Evolutionary conservation across 1,140 invertebrate species (phyloP).

Genomic region (Drosophila fuyamai): DNA sequence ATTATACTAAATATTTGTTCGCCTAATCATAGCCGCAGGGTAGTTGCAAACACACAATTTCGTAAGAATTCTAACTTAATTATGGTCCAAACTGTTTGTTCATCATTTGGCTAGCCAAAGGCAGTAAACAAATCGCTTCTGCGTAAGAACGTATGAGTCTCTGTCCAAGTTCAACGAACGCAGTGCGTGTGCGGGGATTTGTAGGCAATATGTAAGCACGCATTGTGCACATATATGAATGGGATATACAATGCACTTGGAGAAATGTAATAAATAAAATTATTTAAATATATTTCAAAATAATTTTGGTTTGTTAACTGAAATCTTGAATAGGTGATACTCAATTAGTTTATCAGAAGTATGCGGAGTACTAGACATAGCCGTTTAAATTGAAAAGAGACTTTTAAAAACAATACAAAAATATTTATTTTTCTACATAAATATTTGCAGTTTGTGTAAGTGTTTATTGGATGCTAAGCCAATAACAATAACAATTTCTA

Average conservation of each 20-base stretch:
- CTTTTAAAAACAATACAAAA: no score
- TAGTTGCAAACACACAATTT: constrained; percentile 19
- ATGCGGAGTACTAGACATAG: no score
- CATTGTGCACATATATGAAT: constrained; percentile 26
- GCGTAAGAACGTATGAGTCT: constrained; percentile 9
- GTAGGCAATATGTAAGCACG: constrained; percentile 30
- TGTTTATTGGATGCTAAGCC: no score
- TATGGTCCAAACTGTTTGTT: constrained; percentile 51
- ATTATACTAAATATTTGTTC: constrained; percentile 43
- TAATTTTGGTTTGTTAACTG: not conserved
- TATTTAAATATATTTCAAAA: not conserved
- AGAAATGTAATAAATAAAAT: not conserved
- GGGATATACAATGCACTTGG: constrained; percentile 9
- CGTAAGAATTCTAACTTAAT: constrained; percentile 51
- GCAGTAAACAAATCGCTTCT: constrained; percentile 40
- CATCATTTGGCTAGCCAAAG: constrained; percentile 37
- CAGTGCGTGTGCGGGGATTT: constrained; percentile 54
- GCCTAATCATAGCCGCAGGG: constrained; percentile 32
- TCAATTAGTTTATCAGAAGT: no score
- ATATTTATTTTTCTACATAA: no score
- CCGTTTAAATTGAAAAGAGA: no score
- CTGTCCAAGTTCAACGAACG: constrained; percentile 66
- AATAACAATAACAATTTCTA: no score
- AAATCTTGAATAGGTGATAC: no score
- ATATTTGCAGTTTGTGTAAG: no score